Conservation (phyloP, 2,113 vertebrate genomes). For the Oostethus manadensis region DNA sequence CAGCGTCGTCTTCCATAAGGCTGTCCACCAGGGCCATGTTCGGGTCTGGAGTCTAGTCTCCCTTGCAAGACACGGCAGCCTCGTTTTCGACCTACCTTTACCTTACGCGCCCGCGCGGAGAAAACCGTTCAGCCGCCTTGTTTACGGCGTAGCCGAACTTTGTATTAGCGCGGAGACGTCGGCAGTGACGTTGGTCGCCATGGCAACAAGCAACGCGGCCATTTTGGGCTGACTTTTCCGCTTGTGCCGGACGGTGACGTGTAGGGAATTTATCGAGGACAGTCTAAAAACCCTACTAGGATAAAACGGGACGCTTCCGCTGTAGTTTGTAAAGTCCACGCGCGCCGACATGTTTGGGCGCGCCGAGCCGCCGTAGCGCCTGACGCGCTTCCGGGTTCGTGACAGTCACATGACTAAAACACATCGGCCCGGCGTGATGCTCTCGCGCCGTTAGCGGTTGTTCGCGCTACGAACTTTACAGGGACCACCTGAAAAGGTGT, state of each 20-base stretch:
- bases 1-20: conserved; percentile 83
- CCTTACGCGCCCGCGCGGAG: no score
- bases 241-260: no score
- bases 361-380: conserved; percentile 45
- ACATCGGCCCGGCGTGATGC: conserved; percentile 4
- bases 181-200: conserved; percentile 24
- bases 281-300: no score
- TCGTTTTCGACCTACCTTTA: no score
- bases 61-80: no score
- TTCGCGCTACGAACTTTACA: no score
- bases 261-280: no score
- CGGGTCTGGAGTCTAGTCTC: not conserved
- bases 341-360: conserved; percentile 26
- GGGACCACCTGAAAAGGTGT: not conserved
- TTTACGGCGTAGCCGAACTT: not conserved
- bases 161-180: not conserved
- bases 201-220: conserved; percentile 21
- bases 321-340: no score
- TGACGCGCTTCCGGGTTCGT: not conserved
- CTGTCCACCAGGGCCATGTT: conserved; percentile 69
- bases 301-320: no score
- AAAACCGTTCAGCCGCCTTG: not conserved
- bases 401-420: conserved; percentile 67
- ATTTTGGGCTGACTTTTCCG: no score
- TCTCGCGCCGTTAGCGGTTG: no score